Evolutionary conservation across 2,113 vertebrate species (phyloP).

Genomic region (Aleadryas rufinucha): DNA sequence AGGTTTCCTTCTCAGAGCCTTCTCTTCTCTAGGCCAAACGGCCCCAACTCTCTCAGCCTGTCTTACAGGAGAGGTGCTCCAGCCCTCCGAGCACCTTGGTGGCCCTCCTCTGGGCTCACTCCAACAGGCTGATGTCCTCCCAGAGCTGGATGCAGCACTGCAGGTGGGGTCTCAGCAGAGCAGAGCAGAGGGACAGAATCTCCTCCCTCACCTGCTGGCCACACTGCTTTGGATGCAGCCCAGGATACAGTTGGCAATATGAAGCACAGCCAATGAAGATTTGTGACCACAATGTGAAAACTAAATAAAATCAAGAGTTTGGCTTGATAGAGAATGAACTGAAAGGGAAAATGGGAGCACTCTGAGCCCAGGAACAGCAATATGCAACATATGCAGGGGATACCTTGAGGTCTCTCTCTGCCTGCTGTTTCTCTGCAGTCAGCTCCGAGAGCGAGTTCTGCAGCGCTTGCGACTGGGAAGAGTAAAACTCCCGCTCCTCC

Average conservation of each 20-base stretch:
- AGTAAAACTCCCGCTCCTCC: conserved; percentile 91
- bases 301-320: not conserved
- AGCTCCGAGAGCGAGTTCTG: conserved; percentile 92
- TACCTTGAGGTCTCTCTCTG: conserved; percentile 93
- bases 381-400: not conserved
- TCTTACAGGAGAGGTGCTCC: not conserved
- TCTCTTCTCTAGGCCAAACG: not conserved
- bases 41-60: not conserved
- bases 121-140: not conserved
- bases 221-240: not conserved
- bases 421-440: conserved; percentile 88
- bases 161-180: not conserved
- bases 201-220: not conserved
- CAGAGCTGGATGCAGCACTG: not conserved
- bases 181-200: not conserved
- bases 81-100: not conserved
- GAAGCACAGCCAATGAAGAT: not conserved
- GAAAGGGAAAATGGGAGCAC: not conserved
- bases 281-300: not conserved
- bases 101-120: not conserved
- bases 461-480: conserved; percentile 83
- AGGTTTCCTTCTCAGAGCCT: not conserved
- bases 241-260: not conserved
- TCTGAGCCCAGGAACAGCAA: not conserved
- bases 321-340: not conserved